phyloP scores from a whole-genome alignment of 2,888 invertebrate genomes.

The Molanna angustata region DNA sequence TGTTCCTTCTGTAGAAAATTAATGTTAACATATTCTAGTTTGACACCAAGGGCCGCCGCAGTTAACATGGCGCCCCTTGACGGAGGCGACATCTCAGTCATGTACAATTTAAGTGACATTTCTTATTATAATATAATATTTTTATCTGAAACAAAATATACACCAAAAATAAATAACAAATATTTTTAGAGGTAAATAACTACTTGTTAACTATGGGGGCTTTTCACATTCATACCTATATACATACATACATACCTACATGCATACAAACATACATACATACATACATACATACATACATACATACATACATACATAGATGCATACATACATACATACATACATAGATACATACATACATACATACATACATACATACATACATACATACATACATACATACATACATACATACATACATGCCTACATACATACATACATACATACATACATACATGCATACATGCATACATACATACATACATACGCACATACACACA shows the following conservation, averaged over 20 bases:
- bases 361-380: constrained; percentile 6
- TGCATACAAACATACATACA: too few species aligned
- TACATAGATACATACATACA: constrained; percentile 5
- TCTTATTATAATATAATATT: too few species aligned
- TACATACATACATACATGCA: not conserved
- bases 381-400: constrained; percentile 5
- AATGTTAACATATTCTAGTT: constrained; percentile 31
- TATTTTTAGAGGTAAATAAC: too few species aligned
- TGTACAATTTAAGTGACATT: constrained; percentile 45
- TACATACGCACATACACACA: not conserved
- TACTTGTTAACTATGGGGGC: too few species aligned
- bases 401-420: not conserved
- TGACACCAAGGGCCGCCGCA: constrained; percentile 38
- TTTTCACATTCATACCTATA: too few species aligned
- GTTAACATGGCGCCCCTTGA: constrained; percentile 46
- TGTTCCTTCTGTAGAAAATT: constrained; percentile 41
- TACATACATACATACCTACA: too few species aligned
- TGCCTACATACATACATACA: not conserved
- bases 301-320: too few species aligned
- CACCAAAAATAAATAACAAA: too few species aligned
- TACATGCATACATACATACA: constrained; percentile 1
- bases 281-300: too few species aligned
- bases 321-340: too few species aligned
- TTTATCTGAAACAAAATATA: too few species aligned
- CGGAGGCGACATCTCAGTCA: constrained; percentile 45